Conservation (phyloP, 2,113 vertebrate genomes). For the Archocentrus centrarchus region DNA sequence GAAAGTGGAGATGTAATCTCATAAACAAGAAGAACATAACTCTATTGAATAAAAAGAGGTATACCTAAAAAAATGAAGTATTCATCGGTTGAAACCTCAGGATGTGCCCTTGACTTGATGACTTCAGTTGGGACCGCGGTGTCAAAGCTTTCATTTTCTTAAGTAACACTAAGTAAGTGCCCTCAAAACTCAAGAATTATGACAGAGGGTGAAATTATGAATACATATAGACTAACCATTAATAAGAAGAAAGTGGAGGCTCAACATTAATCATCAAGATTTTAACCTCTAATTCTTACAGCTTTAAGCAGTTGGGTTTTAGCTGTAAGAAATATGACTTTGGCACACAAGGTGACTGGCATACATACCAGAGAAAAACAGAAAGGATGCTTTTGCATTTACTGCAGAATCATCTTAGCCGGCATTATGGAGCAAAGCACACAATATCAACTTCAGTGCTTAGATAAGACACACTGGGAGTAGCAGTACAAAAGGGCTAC, state of each 20-base stretch:
- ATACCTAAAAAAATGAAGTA: slow-evolving; percentile 40
- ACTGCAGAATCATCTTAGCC: neutral
- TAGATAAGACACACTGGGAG: neutral
- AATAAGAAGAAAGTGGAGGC: slow-evolving; percentile 70
- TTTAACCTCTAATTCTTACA: slow-evolving; percentile 62
- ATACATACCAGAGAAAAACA: neutral
- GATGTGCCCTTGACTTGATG: slow-evolving; percentile 75
- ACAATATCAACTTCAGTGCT: neutral
- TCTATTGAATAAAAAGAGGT: slow-evolving; percentile 54
- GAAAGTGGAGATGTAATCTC: slow-evolving; percentile 46
- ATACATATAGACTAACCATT: slow-evolving; percentile 58
- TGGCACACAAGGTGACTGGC: slow-evolving; percentile 54
- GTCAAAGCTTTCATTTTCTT: slow-evolving; percentile 78
- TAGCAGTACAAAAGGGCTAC: neutral
- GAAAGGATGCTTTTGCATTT: slow-evolving; percentile 11
- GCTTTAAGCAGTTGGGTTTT: slow-evolving; percentile 50
- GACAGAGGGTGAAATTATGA: slow-evolving; percentile 65
- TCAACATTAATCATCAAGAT: slow-evolving; percentile 68
- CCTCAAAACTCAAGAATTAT: slow-evolving; percentile 75
- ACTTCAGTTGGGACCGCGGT: slow-evolving; percentile 65
- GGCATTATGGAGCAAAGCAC: slow-evolving; percentile 6
- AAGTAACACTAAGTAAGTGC: slow-evolving; percentile 76
- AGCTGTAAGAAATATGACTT: slow-evolving; percentile 49
- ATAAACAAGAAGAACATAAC: slow-evolving; percentile 66
- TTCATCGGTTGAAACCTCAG: slow-evolving; percentile 46